Evolutionary conservation across 2,797 vertebrate genomes (phyloP).

Genomic region (Sardinella longiceps): DNA sequence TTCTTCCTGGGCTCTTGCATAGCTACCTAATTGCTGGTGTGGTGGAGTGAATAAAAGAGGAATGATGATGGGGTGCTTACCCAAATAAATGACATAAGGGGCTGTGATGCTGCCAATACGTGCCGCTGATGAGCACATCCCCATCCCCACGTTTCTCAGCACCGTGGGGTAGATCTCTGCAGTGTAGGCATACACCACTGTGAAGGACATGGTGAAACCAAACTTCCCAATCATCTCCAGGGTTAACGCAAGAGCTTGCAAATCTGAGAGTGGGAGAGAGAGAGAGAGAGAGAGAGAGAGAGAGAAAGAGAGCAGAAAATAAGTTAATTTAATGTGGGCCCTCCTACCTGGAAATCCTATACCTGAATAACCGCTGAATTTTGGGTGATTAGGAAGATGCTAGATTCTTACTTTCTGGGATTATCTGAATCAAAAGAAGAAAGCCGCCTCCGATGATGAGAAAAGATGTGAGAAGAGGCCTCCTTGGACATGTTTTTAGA

Average conservation of each 20-base stretch:
- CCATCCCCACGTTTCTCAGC: conserved; percentile 90
- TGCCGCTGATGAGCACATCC: conserved; percentile 87
- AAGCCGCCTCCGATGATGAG: conserved; percentile 86
- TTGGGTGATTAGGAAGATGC: neutral
- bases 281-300: neutral
- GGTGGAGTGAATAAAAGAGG: neutral
- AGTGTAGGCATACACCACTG: conserved; percentile 91
- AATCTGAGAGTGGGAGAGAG: conserved; percentile 59
- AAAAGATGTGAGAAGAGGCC: conserved; percentile 80
- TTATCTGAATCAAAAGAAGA: conserved; percentile 87
- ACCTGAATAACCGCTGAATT: neutral
- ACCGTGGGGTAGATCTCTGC: conserved; percentile 93
- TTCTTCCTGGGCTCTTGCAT: no score
- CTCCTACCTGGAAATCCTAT: neutral
- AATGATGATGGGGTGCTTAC: conserved; percentile 63
- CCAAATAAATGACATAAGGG: conserved; percentile 90
- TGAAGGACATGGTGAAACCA: conserved; percentile 88
- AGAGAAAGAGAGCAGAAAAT: neutral
- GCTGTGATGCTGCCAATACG: conserved; percentile 90
- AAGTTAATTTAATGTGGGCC: no score
- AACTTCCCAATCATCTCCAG: conserved; percentile 93
- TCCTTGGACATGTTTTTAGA: conserved; percentile 77
- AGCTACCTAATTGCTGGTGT: no score
- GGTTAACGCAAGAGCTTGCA: conserved; percentile 68
- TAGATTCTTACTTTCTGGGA: conserved; percentile 81